Percentiles rank a stretch among this genome's conserved stretches.
phyloP scores from a whole-genome alignment of 2,113 vertebrate genomes.

The Charadrius vociferus region DNA sequence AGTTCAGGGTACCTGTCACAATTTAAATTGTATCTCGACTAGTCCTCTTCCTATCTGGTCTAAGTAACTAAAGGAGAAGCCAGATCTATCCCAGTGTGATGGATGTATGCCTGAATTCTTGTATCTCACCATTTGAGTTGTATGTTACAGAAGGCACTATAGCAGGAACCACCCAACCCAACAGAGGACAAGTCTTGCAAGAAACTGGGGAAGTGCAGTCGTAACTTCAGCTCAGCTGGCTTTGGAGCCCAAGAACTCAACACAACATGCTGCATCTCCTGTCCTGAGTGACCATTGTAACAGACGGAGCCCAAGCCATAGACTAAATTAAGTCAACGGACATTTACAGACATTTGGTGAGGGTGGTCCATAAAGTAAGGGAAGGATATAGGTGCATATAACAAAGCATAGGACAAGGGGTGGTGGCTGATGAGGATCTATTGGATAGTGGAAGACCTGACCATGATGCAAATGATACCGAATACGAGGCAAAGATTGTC shows the following conservation, averaged over 20 bases:
- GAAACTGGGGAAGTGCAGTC: neutral
- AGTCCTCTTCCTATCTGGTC: neutral
- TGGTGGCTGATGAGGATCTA: neutral
- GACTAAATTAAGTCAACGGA: neutral
- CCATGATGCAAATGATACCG: neutral
- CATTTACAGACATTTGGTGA: neutral
- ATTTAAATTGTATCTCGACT: neutral
- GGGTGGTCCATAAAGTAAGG: neutral
- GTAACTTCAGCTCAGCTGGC: neutral
- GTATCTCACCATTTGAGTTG: neutral
- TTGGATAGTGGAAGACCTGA: neutral
- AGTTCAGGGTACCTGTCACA: neutral
- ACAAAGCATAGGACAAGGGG: accelerated
- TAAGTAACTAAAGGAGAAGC: neutral
- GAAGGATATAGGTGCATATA: neutral
- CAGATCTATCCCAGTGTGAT: neutral
- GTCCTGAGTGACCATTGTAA: neutral
- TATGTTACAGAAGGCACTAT: neutral
- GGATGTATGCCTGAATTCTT: neutral
- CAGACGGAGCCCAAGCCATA: neutral
- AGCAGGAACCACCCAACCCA: neutral
- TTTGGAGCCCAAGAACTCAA: neutral
- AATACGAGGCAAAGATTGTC: neutral
- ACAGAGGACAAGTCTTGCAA: accelerated
- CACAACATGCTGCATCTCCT: neutral